Conservation (phyloP, 2,888 invertebrate species). For the Lymantria dispar region DNA sequence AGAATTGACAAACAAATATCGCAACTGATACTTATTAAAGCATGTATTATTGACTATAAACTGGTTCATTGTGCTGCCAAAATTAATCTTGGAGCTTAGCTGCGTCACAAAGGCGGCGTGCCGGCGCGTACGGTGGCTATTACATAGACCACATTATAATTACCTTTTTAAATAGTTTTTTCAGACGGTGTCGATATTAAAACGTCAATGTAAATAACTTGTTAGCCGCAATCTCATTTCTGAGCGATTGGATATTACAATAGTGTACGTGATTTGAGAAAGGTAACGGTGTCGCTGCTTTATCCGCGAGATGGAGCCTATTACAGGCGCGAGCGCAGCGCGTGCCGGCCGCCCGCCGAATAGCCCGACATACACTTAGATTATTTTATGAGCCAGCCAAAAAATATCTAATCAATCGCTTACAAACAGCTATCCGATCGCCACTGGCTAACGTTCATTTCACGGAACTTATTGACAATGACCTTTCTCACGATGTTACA, state of each 20-base stretch:
- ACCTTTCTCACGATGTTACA: slow-evolving; percentile 29
- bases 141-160: slow-evolving; percentile 77
- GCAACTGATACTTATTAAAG: slow-evolving; percentile 71
- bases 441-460: slow-evolving; percentile 27
- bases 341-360: slow-evolving; percentile 44
- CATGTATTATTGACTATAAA: slow-evolving; percentile 71
- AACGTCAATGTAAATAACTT: slow-evolving; percentile 83
- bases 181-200: slow-evolving; percentile 75
- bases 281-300: slow-evolving; percentile 81
- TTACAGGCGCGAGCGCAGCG: slow-evolving; percentile 60
- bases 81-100: slow-evolving; percentile 80
- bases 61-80: slow-evolving; percentile 75
- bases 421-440: slow-evolving; percentile 19
- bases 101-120: slow-evolving; percentile 69
- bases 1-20: slow-evolving; percentile 73
- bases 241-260: slow-evolving; percentile 82
- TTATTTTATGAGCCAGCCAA: slow-evolving; percentile 55
- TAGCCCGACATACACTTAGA: slow-evolving; percentile 40
- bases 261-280: slow-evolving; percentile 82
- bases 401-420: slow-evolving; percentile 43
- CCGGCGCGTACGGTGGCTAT: slow-evolving; percentile 74
- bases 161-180: slow-evolving; percentile 82
- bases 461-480: slow-evolving; percentile 24
- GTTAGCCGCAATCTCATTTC: slow-evolving; percentile 83
- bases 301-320: slow-evolving; percentile 77